A percentile compares a stretch with the other conserved stretches of the same genome.
Evolutionary conservation across 30 jellyfish, hydroid and myxozoan species (phyloP).

Genomic region (Morbakka virulenta): DNA sequence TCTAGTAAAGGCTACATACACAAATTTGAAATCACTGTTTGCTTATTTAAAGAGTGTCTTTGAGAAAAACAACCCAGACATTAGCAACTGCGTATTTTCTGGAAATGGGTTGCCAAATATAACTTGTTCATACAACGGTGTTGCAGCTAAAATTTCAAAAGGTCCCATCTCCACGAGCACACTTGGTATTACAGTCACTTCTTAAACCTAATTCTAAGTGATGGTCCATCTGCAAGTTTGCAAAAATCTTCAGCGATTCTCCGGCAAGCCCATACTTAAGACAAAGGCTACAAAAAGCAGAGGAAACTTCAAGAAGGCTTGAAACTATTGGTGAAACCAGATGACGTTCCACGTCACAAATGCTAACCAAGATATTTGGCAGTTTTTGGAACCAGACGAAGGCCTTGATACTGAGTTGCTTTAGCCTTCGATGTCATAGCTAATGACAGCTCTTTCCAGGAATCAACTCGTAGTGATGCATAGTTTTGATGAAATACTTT

Average conservation of each 20-base stretch:
- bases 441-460: conserved; percentile 12
- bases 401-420: conserved; percentile 24
- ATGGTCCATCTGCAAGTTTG: conserved; percentile 29
- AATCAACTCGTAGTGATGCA: conserved; percentile 25
- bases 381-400: conserved; percentile 20
- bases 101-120: conserved; percentile 33
- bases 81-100: too few relatives aligned
- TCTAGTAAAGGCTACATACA: too few relatives aligned
- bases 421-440: conserved; percentile 21
- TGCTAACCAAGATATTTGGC: conserved; percentile 26
- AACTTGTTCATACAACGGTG: conserved; percentile 23
- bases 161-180: conserved; percentile 41
- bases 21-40: too few relatives aligned
- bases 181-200: conserved; percentile 46
- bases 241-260: conserved; percentile 7
- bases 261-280: conserved; percentile 25
- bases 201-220: conserved; percentile 28
- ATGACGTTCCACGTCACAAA: conserved; percentile 33
- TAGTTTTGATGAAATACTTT: conserved; percentile 10
- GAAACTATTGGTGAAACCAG: conserved; percentile 33
- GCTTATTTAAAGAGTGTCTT: too few relatives aligned
- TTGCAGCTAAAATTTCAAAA: conserved; percentile 25
- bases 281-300: conserved; percentile 21
- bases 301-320: conserved; percentile 28
- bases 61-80: too few relatives aligned